phyloP scores from a whole-genome alignment of 1,140 invertebrate genomes.

The Drosophila nannoptera region DNA sequence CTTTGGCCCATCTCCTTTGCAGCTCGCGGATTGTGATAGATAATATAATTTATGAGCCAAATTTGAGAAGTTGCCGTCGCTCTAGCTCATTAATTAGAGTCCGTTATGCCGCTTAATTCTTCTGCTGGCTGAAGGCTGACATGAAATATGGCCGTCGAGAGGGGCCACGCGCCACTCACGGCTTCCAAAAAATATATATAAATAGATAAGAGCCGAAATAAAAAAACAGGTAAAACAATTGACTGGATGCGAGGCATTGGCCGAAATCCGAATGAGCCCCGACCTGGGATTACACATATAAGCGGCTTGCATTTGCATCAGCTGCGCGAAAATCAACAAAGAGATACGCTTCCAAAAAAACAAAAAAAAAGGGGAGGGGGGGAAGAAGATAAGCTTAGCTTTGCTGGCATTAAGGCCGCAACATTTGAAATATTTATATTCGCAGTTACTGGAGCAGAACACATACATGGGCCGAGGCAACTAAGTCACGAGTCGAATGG shows the following conservation, averaged over 20 bases:
- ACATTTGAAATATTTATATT: conserved; percentile 59
- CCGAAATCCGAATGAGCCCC: not conserved
- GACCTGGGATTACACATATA: conserved; percentile 46
- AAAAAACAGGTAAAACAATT: not conserved
- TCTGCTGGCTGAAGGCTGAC: conserved; percentile 24
- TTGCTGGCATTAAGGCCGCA: conserved; percentile 32
- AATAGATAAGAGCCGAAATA: not conserved
- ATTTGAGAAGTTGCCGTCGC: conserved; percentile 9
- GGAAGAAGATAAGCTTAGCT: not conserved
- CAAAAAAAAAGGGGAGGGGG: not conserved
- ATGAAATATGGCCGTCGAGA: conserved; percentile 6
- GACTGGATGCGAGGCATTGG: conserved; percentile 1
- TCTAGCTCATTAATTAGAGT: conserved; percentile 38
- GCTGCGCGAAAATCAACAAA: not conserved
- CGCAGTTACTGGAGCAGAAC: conserved; percentile 13
- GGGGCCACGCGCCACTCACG: not conserved
- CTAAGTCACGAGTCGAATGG: not conserved
- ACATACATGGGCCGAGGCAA: conserved; percentile 26
- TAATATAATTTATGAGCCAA: conserved; percentile 37
- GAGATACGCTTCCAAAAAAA: not conserved
- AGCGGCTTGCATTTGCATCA: conserved; percentile 50
- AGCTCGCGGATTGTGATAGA: conserved; percentile 14
- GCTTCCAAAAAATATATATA: not conserved
- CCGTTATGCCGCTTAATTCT: conserved; percentile 38
- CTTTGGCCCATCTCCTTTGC: not conserved